phyloP scores from a whole-genome alignment of 2,888 invertebrate genomes.

The Caenorhabditis drosophilae region DNA sequence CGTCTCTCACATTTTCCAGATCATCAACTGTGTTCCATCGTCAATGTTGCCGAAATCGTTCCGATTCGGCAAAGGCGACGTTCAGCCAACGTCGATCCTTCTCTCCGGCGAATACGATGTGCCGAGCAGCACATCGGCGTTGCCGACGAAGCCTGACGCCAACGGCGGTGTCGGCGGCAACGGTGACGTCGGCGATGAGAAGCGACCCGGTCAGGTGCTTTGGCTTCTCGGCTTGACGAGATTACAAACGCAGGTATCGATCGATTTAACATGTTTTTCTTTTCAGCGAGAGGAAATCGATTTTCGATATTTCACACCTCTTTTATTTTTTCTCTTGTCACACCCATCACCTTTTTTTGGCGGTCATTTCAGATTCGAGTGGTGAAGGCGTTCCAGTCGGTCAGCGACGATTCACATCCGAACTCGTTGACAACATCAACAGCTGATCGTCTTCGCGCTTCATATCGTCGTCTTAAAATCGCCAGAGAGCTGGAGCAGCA shows the following conservation, averaged over 20 bases:
- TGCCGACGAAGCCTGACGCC: slow-evolving; percentile 30
- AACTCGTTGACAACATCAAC: slow-evolving; percentile 65
- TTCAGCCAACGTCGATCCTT: slow-evolving; percentile 65
- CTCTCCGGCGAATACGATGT: slow-evolving; percentile 58
- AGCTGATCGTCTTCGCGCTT: slow-evolving; percentile 65
- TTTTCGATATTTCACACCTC: too few relatives aligned
- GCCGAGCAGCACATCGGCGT: slow-evolving; percentile 32
- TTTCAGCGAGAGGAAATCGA: too few relatives aligned
- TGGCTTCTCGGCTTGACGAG: slow-evolving; percentile 67
- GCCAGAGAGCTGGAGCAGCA: slow-evolving; percentile 66
- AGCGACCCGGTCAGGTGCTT: slow-evolving; percentile 64
- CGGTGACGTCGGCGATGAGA: slow-evolving; percentile 26
- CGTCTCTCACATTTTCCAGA: too few relatives aligned
- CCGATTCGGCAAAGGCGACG: slow-evolving; percentile 66
- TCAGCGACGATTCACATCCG: slow-evolving; percentile 61
- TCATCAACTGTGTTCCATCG: slow-evolving; percentile 64
- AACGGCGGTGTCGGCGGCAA: too few relatives aligned
- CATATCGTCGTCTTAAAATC: slow-evolving; percentile 63
- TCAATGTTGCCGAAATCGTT: slow-evolving; percentile 64
- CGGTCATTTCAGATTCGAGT: slow-evolving; percentile 66
- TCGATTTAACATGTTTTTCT: too few relatives aligned
- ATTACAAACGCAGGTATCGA: slow-evolving; percentile 67
- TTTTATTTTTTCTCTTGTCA: neutral
- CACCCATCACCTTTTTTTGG: neutral
- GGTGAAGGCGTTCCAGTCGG: slow-evolving; percentile 66